Conservation (phyloP, 2,888 invertebrate genomes). For the Idaea biselata region DNA sequence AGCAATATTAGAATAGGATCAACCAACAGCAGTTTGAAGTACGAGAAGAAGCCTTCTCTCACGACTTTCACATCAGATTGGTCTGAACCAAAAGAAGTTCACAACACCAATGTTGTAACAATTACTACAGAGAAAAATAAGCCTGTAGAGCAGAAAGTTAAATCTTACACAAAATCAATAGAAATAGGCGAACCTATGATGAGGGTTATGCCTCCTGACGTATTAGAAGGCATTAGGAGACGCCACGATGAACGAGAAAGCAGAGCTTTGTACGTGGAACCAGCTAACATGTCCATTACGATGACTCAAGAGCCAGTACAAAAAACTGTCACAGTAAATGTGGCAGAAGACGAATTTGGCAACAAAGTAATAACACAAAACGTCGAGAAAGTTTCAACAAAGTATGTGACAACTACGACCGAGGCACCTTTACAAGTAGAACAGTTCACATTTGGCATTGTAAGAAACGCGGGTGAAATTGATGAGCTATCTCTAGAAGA, state of each 20-base stretch:
- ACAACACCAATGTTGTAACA: constrained; percentile 65
- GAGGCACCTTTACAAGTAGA: constrained; percentile 74
- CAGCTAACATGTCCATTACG: constrained; percentile 65
- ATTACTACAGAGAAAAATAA: constrained; percentile 64
- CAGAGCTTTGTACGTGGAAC: constrained; percentile 71
- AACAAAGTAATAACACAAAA: constrained; percentile 76
- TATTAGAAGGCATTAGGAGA: constrained; percentile 66
- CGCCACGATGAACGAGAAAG: constrained; percentile 60
- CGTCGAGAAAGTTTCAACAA: constrained; percentile 67
- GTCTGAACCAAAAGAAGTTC: constrained; percentile 55
- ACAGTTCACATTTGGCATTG: constrained; percentile 71
- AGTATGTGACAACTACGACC: constrained; percentile 62
- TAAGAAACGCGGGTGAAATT: constrained; percentile 60
- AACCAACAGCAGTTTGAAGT: constrained; percentile 67
- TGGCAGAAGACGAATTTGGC: constrained; percentile 73
- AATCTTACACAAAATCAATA: constrained; percentile 74
- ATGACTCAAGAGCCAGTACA: constrained; percentile 75
- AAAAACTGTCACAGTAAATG: constrained; percentile 75
- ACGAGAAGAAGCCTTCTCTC: constrained; percentile 52
- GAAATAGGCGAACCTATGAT: constrained; percentile 69
- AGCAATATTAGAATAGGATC: constrained; percentile 75
- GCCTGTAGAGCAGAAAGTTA: constrained; percentile 55
- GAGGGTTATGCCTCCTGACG: constrained; percentile 69
- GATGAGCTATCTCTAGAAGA: constrained; percentile 66
- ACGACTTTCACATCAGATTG: constrained; percentile 58